Conservation (phyloP, 53 echinoderm and acorn worm genomes). For the Mesocentrotus franciscanus region DNA sequence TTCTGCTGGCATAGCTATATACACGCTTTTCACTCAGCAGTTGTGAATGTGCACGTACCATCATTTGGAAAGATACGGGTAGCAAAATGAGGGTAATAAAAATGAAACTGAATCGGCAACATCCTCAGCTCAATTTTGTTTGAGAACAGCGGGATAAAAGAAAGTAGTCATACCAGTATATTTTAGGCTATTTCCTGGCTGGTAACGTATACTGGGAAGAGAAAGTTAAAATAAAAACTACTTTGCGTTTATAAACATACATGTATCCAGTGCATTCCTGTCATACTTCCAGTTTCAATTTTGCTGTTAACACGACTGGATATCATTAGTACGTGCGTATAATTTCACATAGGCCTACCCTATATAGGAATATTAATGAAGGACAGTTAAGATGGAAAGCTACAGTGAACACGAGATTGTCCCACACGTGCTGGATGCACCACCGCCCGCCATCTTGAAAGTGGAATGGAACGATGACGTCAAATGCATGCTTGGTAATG, state of each 20-base stretch:
- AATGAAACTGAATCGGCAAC: not conserved
- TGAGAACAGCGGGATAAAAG: not conserved
- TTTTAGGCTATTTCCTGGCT: not conserved
- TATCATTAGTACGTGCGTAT: not conserved
- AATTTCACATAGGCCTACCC: not conserved
- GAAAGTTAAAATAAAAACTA: not conserved
- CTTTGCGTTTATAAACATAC: not conserved
- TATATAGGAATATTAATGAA: not conserved
- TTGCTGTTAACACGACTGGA: not conserved
- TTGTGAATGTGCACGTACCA: not conserved
- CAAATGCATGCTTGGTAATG: conserved; percentile 82
- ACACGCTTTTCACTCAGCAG: no score
- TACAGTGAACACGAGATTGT: conserved; percentile 45
- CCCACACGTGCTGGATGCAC: conserved; percentile 56
- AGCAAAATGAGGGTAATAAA: not conserved
- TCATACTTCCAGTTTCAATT: not conserved
- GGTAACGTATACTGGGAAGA: not conserved
- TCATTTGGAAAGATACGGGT: not conserved
- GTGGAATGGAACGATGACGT: conserved; percentile 81
- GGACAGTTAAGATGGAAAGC: not conserved
- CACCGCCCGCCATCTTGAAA: conserved; percentile 58
- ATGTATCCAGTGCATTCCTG: not conserved
- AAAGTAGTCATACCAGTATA: not conserved
- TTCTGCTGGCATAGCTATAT: no score
- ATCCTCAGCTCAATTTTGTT: not conserved